phyloP scores from a whole-genome alignment of 2,888 invertebrate species.

The Lysandra bellargus region DNA sequence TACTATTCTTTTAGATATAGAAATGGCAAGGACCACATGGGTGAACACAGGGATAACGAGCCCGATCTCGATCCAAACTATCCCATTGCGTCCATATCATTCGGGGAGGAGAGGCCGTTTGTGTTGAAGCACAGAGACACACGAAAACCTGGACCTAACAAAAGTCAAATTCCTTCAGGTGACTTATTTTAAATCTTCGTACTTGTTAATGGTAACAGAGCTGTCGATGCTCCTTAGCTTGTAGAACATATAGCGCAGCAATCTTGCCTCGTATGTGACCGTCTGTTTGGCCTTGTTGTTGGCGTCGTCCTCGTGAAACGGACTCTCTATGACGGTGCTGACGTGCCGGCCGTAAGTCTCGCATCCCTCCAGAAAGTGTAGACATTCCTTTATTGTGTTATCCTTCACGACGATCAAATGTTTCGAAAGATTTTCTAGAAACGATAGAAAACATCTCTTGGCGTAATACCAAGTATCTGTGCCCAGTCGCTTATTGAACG shows the following conservation, averaged over 20 bases:
- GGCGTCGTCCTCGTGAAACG: conserved; percentile 85
- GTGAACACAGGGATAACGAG: conserved; percentile 87
- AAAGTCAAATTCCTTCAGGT: conserved; percentile 70
- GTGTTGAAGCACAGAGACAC: conserved; percentile 82
- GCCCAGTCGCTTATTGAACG: conserved; percentile 95
- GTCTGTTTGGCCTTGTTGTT: conserved; percentile 91
- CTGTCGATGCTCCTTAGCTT: conserved; percentile 82
- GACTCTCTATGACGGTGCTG: conserved; percentile 90
- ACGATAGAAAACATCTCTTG: conserved; percentile 96
- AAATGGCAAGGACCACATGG: conserved; percentile 85
- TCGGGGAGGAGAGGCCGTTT: conserved; percentile 84
- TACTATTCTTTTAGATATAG: conserved; percentile 75
- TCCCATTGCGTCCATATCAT: conserved; percentile 85
- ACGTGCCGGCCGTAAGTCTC: conserved; percentile 92
- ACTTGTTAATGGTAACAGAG: conserved; percentile 76
- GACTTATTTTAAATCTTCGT: conserved; percentile 74
- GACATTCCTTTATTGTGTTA: conserved; percentile 91
- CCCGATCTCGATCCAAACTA: conserved; percentile 80
- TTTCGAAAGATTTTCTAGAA: conserved; percentile 93
- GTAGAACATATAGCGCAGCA: conserved; percentile 89
- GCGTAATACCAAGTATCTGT: conserved; percentile 99
- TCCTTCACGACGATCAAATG: conserved; percentile 94
- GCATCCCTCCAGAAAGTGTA: conserved; percentile 94
- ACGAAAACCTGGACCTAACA: conserved; percentile 70
- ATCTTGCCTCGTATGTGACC: conserved; percentile 93